Evolutionary conservation across 2,113 vertebrate genomes (phyloP), one percentile per base, ranked within the genome.

Genomic region (Manacus vitellinus): DNA sequence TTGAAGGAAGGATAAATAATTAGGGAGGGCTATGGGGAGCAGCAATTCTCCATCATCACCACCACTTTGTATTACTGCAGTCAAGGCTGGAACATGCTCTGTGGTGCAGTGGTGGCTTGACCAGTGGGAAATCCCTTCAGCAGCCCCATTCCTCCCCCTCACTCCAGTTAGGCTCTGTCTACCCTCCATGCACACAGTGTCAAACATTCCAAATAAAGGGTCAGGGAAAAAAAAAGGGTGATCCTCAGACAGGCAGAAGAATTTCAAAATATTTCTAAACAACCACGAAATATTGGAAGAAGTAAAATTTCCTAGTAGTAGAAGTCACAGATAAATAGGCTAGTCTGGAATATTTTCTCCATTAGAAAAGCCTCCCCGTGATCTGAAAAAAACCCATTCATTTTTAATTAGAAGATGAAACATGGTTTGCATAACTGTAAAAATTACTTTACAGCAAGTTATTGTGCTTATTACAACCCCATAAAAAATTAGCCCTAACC

Each of bases 361-460:
- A 68, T 12, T 68, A 62, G 47, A 67, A 92, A 95, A 91, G 30
- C 28, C 14, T 66, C 22, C 19, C 22, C 52, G 24, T 72, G 58
- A 93, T 61, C 72, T 56, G 47, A 72, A 89, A 85, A 61, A 84
- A 22, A 41, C 5, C 20, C 14, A 78, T 31, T 62, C 1, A 9
- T 54, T 76, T 88, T 86, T 81, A 84, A 91, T 89, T 54, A 87
- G 33, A 68, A 68, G 37, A 91, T 30, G 22, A 95, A 92, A 87
- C 80, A 67, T 3, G 17, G 52, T 55, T 84, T 82, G 58, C 37
- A 67, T 27, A 9, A 79, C 65, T 85, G 56, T 71, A 78, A 61
- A 94, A 86, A 47, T 79, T 59, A 75, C 39, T 94, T 86, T 65
- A 81, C 25, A 71, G 76, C 12, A 78, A 94, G 61, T n/a, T 78